Conservation (phyloP, 2,113 vertebrate genomes). For the Corythoichthys haematopterus region DNA sequence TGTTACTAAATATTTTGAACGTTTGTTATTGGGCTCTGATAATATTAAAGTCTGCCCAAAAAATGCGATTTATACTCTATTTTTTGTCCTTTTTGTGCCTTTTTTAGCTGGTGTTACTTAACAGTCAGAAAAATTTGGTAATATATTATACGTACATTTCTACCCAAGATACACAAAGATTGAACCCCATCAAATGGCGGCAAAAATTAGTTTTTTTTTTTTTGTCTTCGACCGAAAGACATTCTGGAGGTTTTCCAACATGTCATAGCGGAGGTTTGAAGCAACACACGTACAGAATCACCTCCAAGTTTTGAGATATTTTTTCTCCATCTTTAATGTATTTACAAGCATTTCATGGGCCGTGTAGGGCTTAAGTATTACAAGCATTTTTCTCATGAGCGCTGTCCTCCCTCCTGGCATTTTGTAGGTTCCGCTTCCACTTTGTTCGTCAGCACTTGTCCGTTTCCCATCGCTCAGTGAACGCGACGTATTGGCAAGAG, state of each 20-base stretch:
- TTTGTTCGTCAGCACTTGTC: constrained; percentile 52
- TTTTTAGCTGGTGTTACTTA: too few relatives aligned
- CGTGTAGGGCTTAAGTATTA: constrained; percentile 86
- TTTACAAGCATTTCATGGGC: constrained; percentile 96
- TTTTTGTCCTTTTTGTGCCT: too few relatives aligned
- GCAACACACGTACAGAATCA: not conserved
- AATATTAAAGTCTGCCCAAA: too few relatives aligned
- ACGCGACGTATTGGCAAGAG: constrained; percentile 60
- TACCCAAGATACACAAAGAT: too few relatives aligned
- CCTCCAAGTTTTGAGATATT: constrained; percentile 78
- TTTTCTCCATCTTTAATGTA: constrained; percentile 85
- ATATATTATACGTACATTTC: too few relatives aligned
- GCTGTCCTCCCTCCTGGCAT: constrained; percentile 50
- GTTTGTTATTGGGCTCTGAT: too few relatives aligned
- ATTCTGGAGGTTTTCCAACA: too few relatives aligned
- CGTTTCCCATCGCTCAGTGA: constrained; percentile 57
- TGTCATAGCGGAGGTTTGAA: not conserved
- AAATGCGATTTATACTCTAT: too few relatives aligned
- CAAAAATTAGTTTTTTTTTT: not conserved
- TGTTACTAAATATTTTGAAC: too few relatives aligned
- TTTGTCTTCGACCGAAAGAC: not conserved
- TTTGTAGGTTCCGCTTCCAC: constrained; percentile 52
- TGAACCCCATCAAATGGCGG: too few relatives aligned
- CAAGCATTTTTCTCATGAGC: constrained; percentile 76
- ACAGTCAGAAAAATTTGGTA: too few relatives aligned